Conservation (phyloP, 1,140 invertebrate species). For the Drosophila nigrodunni region DNA sequence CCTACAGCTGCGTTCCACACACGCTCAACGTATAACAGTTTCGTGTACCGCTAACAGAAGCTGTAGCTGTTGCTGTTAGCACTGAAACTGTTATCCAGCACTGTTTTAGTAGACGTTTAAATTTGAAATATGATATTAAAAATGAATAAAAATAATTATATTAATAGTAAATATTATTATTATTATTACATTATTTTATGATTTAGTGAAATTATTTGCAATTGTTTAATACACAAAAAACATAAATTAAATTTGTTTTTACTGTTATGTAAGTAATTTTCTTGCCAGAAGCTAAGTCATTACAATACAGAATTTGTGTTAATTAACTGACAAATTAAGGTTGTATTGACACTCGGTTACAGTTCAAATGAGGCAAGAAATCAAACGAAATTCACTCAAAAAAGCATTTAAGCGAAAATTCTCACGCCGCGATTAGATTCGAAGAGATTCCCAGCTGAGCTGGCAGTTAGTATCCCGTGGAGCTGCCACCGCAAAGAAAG, state of each 20-base stretch:
- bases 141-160: background rate
- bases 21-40: background rate
- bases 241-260: background rate
- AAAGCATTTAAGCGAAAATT: slow-evolving; percentile 33
- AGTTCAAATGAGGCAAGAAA: slow-evolving; percentile 23
- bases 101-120: background rate
- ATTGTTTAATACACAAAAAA: background rate
- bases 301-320: background rate
- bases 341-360: slow-evolving; percentile 20
- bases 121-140: background rate
- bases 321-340: slow-evolving; percentile 12
- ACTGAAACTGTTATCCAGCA: background rate
- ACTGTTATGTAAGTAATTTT: background rate
- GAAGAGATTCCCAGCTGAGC: slow-evolving; percentile 49
- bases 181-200: too few relatives aligned
- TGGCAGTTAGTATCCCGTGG: slow-evolving; percentile 53
- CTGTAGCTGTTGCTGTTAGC: background rate
- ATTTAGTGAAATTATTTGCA: too few relatives aligned
- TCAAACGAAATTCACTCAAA: slow-evolving; percentile 37
- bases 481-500: slow-evolving; percentile 51
- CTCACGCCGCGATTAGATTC: slow-evolving; percentile 24
- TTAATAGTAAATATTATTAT: too few relatives aligned
- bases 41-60: background rate
- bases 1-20: too few relatives aligned
- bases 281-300: background rate